A percentile compares a stretch with the other conserved stretches of the same genome.
Conservation (phyloP, 1,140 invertebrate genomes). For the Trichogramma pretiosum region DNA sequence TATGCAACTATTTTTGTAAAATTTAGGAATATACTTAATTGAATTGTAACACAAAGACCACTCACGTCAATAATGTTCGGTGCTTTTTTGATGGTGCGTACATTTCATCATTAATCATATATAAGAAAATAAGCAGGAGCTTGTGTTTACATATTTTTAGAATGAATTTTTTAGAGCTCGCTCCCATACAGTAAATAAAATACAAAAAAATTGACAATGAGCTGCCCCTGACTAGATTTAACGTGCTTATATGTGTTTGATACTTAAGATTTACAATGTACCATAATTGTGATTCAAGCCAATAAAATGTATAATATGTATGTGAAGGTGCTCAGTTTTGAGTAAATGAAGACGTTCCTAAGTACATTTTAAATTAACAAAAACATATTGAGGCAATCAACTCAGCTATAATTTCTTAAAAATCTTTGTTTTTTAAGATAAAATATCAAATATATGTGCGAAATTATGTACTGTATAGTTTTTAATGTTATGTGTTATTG, state of each 20-base stretch:
- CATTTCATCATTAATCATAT: constrained; percentile 1
- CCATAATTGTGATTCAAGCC: constrained; percentile 7
- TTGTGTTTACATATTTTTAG: constrained; percentile 7
- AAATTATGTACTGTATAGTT: too few species aligned
- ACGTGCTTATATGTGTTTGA: constrained; percentile 6
- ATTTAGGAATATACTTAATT: too few species aligned
- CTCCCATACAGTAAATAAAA: constrained; percentile 8
- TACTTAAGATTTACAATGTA: constrained; percentile 4
- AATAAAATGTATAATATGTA: too few species aligned
- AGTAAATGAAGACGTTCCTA: constrained; percentile 8
- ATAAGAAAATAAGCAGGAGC: too few species aligned
- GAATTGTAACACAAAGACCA: too few species aligned
- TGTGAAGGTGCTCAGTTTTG: too few species aligned
- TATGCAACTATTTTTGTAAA: too few species aligned
- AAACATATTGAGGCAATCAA: too few species aligned
- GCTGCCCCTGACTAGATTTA: constrained; percentile 4
- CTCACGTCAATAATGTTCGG: not conserved
- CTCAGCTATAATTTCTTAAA: too few species aligned
- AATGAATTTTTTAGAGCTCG: constrained; percentile 11
- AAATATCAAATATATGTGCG: not conserved
- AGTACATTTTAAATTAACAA: too few species aligned
- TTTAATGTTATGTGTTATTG: not conserved
- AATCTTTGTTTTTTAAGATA: constrained; percentile 1
- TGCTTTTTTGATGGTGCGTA: constrained; percentile 9
- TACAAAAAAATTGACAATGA: too few species aligned